Percentiles rank a stretch among this genome's conserved stretches.
phyloP scores from a whole-genome alignment of 2,888 invertebrate genomes.

The Griposia aprilina region DNA sequence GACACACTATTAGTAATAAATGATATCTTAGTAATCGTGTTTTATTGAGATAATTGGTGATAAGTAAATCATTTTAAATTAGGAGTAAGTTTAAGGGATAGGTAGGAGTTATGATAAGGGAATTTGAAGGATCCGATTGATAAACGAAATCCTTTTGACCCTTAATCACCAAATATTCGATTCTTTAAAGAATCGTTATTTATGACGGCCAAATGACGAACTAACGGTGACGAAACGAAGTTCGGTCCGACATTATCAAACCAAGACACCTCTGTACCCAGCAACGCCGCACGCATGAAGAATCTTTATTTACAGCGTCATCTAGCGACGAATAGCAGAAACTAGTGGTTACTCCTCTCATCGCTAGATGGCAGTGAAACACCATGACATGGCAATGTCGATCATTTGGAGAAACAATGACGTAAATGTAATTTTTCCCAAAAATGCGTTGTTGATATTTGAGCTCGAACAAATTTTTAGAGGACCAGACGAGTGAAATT shows the following conservation, averaged over 20 bases:
- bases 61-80: not conserved
- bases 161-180: not conserved
- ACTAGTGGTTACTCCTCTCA: not conserved
- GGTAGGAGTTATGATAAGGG: not conserved
- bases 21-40: slow-evolving; percentile 23
- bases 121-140: too few relatives aligned
- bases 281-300: fast-evolving
- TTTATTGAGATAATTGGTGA: slow-evolving; percentile 20
- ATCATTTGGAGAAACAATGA: too few relatives aligned
- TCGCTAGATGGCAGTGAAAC: slow-evolving; percentile 27
- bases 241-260: not conserved
- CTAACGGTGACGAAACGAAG: not conserved
- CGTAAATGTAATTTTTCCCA: too few relatives aligned
- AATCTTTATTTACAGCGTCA: not conserved
- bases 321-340: slow-evolving; percentile 8
- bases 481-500: too few relatives aligned
- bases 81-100: not conserved
- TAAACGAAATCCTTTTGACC: too few relatives aligned
- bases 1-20: slow-evolving; percentile 49
- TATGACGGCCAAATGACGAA: not conserved
- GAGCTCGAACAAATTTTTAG: too few relatives aligned
- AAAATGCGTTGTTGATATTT: too few relatives aligned
- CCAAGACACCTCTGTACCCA: not conserved
- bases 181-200: not conserved
- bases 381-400: too few relatives aligned